Evolutionary conservation across 2,888 invertebrate species (phyloP).

Genomic region (Unio delphinus): DNA sequence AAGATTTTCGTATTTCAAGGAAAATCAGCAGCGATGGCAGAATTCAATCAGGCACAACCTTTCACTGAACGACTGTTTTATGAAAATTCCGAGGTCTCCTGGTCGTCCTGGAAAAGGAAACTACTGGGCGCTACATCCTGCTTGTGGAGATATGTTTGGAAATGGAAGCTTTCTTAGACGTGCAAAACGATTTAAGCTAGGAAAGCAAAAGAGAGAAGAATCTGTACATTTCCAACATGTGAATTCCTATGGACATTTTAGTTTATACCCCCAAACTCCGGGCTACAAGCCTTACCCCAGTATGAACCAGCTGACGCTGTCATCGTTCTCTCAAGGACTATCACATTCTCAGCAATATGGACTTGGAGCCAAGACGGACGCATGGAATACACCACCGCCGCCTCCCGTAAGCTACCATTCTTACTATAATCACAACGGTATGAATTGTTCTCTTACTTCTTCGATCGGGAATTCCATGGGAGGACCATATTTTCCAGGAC

Average conservation of each 20-base stretch:
- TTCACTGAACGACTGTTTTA: slow-evolving; percentile 96
- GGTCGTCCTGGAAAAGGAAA: slow-evolving; percentile 70
- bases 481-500: slow-evolving; percentile 37
- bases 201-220: slow-evolving; percentile 29
- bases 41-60: slow-evolving; percentile 85
- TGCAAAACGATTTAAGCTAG: slow-evolving; percentile 66
- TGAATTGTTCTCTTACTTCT: slow-evolving; percentile 32
- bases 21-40: slow-evolving; percentile 83
- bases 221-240: slow-evolving; percentile 52
- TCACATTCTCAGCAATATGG: slow-evolving; percentile 53
- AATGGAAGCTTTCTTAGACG: slow-evolving; percentile 70
- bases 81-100: slow-evolving; percentile 80
- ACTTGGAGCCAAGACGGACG: slow-evolving; percentile 42
- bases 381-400: slow-evolving; percentile 38
- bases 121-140: slow-evolving; percentile 70
- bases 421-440: slow-evolving; percentile 37
- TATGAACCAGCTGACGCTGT: slow-evolving; percentile 47
- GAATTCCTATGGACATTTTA: slow-evolving; percentile 58
- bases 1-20: slow-evolving; percentile 87
- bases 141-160: slow-evolving; percentile 70
- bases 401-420: slow-evolving; percentile 30
- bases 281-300: slow-evolving; percentile 56
- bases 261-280: slow-evolving; percentile 49
- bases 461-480: slow-evolving; percentile 26
- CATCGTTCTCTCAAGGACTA: slow-evolving; percentile 48